These are phyloP conservation scores for Acrocyrtus sp. DNA, from an alignment of 2,888 invertebrate genomes.

Conservation along the genomic window DNA sequence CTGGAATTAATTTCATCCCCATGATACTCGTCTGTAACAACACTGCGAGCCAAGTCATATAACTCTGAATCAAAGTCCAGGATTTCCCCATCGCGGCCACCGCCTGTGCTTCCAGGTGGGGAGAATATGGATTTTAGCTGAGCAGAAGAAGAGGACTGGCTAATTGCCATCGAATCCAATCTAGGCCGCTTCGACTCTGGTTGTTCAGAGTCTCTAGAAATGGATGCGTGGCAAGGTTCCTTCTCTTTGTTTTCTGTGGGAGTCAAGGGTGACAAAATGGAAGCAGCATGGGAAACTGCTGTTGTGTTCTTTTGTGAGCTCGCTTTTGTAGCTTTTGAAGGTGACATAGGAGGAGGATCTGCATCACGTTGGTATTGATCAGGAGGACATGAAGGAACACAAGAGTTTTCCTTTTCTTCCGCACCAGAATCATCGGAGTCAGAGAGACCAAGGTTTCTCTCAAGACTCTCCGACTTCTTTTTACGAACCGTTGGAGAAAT, in stretches of 20 bases:
- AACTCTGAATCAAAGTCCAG: conserved; percentile 62
- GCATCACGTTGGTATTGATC: not conserved
- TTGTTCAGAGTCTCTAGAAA: conserved; percentile 42
- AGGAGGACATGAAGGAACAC: conserved; percentile 6
- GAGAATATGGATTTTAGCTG: conserved; percentile 62
- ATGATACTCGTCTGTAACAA: conserved; percentile 59
- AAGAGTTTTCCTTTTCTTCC: conserved; percentile 62
- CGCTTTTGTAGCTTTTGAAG: not conserved
- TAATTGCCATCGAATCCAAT: conserved; percentile 43
- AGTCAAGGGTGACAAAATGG: conserved; percentile 59
- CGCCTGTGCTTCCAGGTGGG: conserved; percentile 51
- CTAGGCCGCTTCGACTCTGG: conserved; percentile 62
- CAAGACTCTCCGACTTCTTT: no score
- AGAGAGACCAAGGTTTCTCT: conserved; percentile 57
- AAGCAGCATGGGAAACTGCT: conserved; percentile 13
- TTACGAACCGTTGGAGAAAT: no score
- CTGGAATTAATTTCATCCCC: conserved; percentile 41
- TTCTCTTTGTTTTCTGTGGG: conserved; percentile 58
- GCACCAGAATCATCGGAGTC: conserved; percentile 58
- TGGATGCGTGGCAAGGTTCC: conserved; percentile 6
- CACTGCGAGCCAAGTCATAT: conserved; percentile 62
- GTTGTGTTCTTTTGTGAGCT: conserved; percentile 21
- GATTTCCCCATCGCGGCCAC: conserved; percentile 55
- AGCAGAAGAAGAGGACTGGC: not conserved
- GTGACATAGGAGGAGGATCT: conserved; percentile 3